Evolutionary conservation across 2,888 invertebrate genomes (phyloP), one percentile per base, ranked within the genome.

Genomic region (Listrodromus nycthemerus): DNA sequence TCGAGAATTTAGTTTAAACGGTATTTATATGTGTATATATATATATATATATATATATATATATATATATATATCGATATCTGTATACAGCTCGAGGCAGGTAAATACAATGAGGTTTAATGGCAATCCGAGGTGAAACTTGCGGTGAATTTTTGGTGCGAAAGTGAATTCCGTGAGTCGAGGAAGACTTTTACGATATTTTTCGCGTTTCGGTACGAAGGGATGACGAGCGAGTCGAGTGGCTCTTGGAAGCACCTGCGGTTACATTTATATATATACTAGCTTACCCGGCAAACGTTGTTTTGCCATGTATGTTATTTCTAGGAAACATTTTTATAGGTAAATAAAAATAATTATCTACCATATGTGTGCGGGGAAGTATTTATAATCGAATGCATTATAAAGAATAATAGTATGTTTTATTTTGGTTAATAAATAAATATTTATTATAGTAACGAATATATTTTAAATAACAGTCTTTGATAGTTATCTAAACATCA

Each of bases 241-340:
- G 73, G 69, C 24, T 71, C 37, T 65, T 71, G 66, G 66, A 45
- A 73, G 55, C 79, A 80, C 73, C 73, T 80, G 73, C 58, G 65
- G 52, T 65, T 65, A 65, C 50, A 79, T n/a, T n/a, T n/a, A n/a
- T n/a, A n/a, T n/a, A n/a, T n/a, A n/a, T n/a, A n/a, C n/a, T n/a
- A n/a, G n/a, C n/a, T n/a, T n/a, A n/a, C n/a, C n/a, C n/a, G n/a
- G n/a, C n/a, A n/a, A n/a, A n/a, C n/a, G n/a, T n/a, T n/a, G n/a
- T n/a, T n/a, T n/a, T n/a, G n/a, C n/a, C n/a, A n/a, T n/a, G n/a
- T n/a, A n/a, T n/a, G n/a, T n/a, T n/a, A n/a, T n/a, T n/a, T n/a
- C n/a, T n/a, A n/a, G n/a, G n/a, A n/a, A n/a, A n/a, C n/a, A n/a
- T n/a, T n/a, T n/a, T n/a, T n/a, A n/a, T n/a, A n/a, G n/a, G n/a